These are phyloP conservation scores for Nicator chloris DNA, from an alignment of 2,113 vertebrate genomes.

Conservation along the genomic window DNA sequence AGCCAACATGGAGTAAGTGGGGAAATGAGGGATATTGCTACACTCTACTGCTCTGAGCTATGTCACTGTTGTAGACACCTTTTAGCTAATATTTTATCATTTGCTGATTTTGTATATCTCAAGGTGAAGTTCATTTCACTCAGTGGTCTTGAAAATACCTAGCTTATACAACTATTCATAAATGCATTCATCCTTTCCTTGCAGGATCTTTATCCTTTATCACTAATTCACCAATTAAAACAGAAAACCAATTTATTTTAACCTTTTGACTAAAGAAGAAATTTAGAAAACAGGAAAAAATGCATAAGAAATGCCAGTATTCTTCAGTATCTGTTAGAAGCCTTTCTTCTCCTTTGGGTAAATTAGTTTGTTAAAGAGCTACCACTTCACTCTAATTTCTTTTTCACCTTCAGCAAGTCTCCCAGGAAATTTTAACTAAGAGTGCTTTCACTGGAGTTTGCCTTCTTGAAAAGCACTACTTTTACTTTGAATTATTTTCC, in stretches of 20 bases:
- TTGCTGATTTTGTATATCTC: neutral
- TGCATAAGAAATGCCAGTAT: neutral
- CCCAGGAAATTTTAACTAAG: neutral
- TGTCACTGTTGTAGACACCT: neutral
- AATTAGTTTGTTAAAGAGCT: neutral
- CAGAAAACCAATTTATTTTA: neutral
- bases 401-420: neutral
- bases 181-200: neutral
- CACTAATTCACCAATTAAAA: neutral
- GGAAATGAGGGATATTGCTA: constrained; percentile 24
- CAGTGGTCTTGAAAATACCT: neutral
- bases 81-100: neutral
- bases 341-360: neutral
- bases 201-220: neutral
- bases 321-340: neutral
- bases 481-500: neutral
- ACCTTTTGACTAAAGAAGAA: neutral
- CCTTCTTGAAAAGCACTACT: neutral
- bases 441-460: neutral
- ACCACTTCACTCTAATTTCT: neutral
- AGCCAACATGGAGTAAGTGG: constrained; percentile 45
- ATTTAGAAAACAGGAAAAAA: neutral
- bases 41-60: neutral
- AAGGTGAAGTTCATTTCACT: neutral
- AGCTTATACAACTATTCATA: neutral